phyloP scores from a whole-genome alignment of 23 tunicate genomes.

The Oikopleura albicans region DNA sequence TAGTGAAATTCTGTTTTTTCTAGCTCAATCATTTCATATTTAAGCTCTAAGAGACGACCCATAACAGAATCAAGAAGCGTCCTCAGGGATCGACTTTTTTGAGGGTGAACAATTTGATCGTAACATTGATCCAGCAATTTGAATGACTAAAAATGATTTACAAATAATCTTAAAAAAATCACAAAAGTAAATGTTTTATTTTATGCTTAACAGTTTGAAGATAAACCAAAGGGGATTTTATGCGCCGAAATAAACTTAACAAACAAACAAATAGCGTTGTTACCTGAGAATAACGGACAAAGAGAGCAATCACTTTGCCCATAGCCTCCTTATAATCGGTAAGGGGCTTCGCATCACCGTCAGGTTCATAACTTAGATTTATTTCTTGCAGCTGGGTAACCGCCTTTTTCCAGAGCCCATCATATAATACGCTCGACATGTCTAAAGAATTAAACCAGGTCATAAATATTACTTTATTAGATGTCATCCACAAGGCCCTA shows the following conservation, averaged over 20 bases:
- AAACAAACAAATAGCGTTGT: too few relatives aligned
- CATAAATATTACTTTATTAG: too few relatives aligned
- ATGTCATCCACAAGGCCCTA: too few relatives aligned
- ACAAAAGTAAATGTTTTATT: too few relatives aligned
- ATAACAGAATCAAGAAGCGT: conserved; percentile 74
- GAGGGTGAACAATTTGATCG: conserved; percentile 83
- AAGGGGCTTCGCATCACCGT: not conserved
- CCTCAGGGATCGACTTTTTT: conserved; percentile 56
- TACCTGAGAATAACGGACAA: conserved; percentile 8
- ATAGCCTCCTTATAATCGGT: not conserved
- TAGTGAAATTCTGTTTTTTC: conserved; percentile 90
- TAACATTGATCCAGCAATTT: not conserved
- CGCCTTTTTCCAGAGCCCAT: not conserved
- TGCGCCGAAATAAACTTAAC: too few relatives aligned
- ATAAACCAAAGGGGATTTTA: too few relatives aligned
- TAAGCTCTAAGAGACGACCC: conserved; percentile 77
- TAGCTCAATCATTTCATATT: conserved; percentile 78
- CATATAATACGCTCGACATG: not conserved
- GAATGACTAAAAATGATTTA: not conserved
- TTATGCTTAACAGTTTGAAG: too few relatives aligned
- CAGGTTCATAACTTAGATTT: not conserved
- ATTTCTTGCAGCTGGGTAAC: conserved; percentile 4
- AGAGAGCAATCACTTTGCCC: not conserved
- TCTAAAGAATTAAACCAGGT: too few relatives aligned
- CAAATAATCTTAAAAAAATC: too few relatives aligned